Conservation (phyloP, 2,113 vertebrate species). For the Lonchura striata region DNA sequence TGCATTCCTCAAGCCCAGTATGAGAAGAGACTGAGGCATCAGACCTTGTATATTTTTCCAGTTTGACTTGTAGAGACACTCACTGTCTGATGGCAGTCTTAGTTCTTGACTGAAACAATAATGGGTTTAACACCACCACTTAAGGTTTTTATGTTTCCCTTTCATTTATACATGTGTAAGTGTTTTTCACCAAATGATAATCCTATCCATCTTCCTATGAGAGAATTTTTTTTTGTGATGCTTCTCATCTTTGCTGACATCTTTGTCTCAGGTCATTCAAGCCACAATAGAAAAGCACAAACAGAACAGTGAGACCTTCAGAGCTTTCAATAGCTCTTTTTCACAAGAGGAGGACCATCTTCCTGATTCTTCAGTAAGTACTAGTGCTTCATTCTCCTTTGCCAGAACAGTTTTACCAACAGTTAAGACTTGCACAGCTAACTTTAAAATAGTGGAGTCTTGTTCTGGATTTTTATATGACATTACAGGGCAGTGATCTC, state of each 20-base stretch:
- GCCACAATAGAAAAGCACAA: slow-evolving; percentile 93
- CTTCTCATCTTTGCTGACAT: not conserved
- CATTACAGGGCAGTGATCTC: not conserved
- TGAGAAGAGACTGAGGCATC: not conserved
- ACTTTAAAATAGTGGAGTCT: not conserved
- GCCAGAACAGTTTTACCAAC: not conserved
- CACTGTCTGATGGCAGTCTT: not conserved
- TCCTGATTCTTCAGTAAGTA: slow-evolving; percentile 84
- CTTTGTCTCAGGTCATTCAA: slow-evolving; percentile 82
- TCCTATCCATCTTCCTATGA: not conserved
- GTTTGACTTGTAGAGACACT: not conserved
- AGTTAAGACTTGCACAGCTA: not conserved
- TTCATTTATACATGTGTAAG: not conserved
- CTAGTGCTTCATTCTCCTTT: not conserved
- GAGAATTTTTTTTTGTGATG: not conserved
- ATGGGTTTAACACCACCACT: not conserved
- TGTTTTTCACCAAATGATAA: not conserved
- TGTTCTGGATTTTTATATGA: not conserved
- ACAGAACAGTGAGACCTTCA: slow-evolving; percentile 95
- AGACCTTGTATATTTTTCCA: not conserved
- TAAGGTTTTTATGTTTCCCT: not conserved
- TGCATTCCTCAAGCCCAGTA: not conserved
- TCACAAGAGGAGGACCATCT: slow-evolving; percentile 86
- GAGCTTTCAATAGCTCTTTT: slow-evolving; percentile 86
- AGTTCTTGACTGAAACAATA: not conserved